Base-by-base conservation (phyloP, 2,797 vertebrate genomes). In the Bradypodion ventrale region DNA sequence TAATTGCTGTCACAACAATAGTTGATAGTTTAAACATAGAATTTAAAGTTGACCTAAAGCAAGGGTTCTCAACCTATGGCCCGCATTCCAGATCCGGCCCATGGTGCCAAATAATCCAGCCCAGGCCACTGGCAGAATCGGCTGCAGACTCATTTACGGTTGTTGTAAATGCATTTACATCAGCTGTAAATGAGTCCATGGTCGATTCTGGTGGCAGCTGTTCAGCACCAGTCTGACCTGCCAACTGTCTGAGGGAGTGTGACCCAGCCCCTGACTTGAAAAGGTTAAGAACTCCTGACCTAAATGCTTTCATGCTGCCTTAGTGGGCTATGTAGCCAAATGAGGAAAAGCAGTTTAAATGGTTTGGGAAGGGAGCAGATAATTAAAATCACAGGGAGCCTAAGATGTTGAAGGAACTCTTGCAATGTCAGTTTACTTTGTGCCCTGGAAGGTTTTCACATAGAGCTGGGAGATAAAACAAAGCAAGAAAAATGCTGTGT, bases 301-400 rank as follows among this genome's bases (percentile, higher is more conserved):
- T 65, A 66, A 68, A 68, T 44, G 35, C 8, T 68, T n/a, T n/a
- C 60, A 82, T 72, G 35, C 56, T 77, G 16, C 46, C 68, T 84
- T 75, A 56, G 40, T 87, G 74, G 77, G 66, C 79, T 62, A 19
- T 56, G 40, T 66, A 85, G 44, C 32, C n/a, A 69, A 82, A 82
- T 66, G 74, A 73, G 16, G 35, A 72, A 46, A 78, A 74, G 44
- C 27, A 78, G 8, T 60, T 78, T 74, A 82, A 78, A 74, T 46
- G 42, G 75, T 78, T 72, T 40, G n/a, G 56, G 40, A 74, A 78
- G 52, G 66, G 60, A 52, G 32, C 63, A 76, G 65, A 72, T 81
- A 80, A 84, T 80, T 76, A 73, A 87, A 81, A 76, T 84, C 52
- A 79, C 46, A 79, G 63, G 62, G 32, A 69, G 19, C 81, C 69